Conservation (phyloP, 2,797 vertebrate species). For the Ibycter americanus region DNA sequence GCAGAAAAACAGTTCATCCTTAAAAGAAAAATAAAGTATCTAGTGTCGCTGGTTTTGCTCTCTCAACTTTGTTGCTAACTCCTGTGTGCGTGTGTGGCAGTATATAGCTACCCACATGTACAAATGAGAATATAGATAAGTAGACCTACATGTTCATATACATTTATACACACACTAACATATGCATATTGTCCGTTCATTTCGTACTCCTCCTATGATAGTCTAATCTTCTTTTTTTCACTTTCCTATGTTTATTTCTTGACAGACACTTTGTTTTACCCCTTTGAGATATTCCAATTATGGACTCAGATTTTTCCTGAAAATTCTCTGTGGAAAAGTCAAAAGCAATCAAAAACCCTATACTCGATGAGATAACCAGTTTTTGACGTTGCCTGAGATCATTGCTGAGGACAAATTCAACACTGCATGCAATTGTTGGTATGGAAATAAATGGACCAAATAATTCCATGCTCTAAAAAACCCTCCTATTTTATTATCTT, state of each 20-base stretch:
- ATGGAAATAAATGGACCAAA: background rate
- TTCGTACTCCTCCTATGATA: background rate
- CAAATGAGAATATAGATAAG: background rate
- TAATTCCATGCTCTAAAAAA: background rate
- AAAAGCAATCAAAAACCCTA: background rate
- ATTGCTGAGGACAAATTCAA: background rate
- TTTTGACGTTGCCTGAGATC: background rate
- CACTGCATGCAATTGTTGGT: background rate
- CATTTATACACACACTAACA: background rate
- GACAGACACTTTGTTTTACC: background rate
- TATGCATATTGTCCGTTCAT: background rate
- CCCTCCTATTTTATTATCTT: accelerated
- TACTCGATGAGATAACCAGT: background rate
- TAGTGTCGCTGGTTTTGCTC: background rate
- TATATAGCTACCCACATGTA: background rate
- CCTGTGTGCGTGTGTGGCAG: accelerated
- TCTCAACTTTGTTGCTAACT: background rate
- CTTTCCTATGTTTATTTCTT: background rate
- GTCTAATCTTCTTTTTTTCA: background rate
- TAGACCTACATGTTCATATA: background rate
- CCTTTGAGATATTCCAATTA: background rate
- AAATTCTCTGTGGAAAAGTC: background rate
- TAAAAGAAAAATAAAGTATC: background rate
- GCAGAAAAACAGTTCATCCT: background rate
- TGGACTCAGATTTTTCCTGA: background rate